Conservation (phyloP, 2,113 vertebrate species). For the Colius striatus region DNA sequence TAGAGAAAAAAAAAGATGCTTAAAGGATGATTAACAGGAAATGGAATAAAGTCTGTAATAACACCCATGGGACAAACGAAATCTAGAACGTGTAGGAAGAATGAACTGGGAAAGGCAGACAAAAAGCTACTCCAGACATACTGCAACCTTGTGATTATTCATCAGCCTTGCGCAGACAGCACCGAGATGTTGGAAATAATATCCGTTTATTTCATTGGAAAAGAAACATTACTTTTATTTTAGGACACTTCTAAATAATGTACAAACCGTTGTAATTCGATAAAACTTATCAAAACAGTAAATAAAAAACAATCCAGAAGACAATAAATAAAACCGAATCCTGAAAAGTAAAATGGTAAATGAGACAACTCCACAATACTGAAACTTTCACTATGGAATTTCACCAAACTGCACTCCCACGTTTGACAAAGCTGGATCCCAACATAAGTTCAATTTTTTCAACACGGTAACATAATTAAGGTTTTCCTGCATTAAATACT, state of each 20-base stretch:
- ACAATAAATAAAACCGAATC: no score
- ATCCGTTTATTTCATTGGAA: background rate
- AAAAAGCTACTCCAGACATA: background rate
- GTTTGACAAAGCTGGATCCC: background rate
- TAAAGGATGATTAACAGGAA: background rate
- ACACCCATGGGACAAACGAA: background rate
- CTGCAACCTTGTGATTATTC: background rate
- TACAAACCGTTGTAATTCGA: background rate
- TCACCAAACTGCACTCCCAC: background rate
- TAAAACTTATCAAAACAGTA: background rate
- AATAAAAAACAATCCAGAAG: background rate
- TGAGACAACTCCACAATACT: background rate
- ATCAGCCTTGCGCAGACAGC: background rate
- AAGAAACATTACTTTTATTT: constrained; percentile 22
- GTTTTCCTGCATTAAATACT: background rate
- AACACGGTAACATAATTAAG: background rate
- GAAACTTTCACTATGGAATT: background rate
- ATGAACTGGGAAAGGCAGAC: background rate
- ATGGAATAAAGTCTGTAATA: background rate
- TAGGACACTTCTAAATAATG: background rate
- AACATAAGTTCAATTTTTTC: background rate
- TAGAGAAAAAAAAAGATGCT: background rate
- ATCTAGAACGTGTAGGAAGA: background rate
- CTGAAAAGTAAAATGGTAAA: background rate
- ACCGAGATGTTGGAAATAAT: background rate